Evolutionary conservation across 2,888 invertebrate genomes (phyloP).

Genomic region (Lepidonotus clava): DNA sequence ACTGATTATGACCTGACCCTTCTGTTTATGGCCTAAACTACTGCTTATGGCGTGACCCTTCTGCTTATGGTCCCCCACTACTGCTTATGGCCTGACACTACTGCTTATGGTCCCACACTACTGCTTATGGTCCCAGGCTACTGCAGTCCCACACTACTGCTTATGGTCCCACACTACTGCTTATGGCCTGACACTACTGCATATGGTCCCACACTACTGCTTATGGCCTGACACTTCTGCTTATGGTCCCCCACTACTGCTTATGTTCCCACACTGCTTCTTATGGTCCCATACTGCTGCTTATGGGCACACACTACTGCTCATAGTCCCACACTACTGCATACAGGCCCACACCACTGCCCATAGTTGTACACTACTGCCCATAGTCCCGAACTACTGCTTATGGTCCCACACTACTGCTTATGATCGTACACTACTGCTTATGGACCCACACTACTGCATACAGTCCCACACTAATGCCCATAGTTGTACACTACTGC

Average conservation of each 20-base stretch:
- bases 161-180: not conserved
- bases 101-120: not conserved
- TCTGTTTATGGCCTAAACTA: not conserved
- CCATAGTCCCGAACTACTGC: not conserved
- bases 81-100: not conserved
- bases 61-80: not conserved
- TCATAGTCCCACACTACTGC: not conserved
- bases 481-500: not conserved
- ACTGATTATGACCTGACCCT: not conserved
- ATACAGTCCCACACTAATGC: not conserved
- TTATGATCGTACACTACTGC: not conserved
- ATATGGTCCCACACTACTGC: not conserved
- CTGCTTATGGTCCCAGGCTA: not conserved
- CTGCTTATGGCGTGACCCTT: not conserved
- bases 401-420: not conserved
- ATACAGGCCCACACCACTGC: not conserved
- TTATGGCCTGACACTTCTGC: not conserved
- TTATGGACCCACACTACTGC: not conserved
- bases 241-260: not conserved
- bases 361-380: not conserved
- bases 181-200: not conserved
- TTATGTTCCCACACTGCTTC: not conserved
- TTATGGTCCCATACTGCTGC: not conserved
- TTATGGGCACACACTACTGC: not conserved
- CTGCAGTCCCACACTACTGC: not conserved